Evolutionary conservation across 2,797 vertebrate species (phyloP).

Genomic region (Falco cherrug): DNA sequence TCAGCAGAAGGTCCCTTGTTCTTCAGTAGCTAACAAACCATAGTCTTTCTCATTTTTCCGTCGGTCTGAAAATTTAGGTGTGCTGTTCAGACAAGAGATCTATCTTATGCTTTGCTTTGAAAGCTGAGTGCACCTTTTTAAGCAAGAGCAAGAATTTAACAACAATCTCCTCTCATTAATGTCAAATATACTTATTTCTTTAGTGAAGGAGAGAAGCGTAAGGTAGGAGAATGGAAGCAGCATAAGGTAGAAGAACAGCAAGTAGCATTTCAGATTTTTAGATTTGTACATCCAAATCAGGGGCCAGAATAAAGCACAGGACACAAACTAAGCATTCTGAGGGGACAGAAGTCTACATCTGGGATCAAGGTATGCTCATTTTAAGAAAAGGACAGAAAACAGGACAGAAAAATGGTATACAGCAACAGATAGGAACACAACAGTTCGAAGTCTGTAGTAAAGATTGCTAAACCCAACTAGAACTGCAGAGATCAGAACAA

Average conservation of each 20-base stretch:
- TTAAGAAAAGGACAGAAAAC: not conserved
- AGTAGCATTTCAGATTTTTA: not conserved
- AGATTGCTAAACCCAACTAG: not conserved
- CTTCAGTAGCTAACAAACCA: constrained; percentile 10
- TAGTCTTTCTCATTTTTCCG: not conserved
- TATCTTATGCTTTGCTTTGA: not conserved
- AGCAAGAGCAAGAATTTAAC: not conserved
- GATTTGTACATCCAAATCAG: not conserved
- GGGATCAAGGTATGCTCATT: not conserved
- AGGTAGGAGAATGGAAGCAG: not conserved
- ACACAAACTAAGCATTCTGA: not conserved
- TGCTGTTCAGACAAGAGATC: not conserved
- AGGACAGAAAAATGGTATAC: not conserved
- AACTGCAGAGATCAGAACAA: not conserved
- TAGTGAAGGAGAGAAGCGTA: not conserved
- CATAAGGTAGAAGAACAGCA: not conserved
- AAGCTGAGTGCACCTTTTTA: not conserved
- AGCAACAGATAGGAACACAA: not conserved
- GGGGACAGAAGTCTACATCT: not conserved
- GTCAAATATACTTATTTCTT: not conserved
- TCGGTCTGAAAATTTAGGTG: not conserved
- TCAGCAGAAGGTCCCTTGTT: constrained; percentile 14
- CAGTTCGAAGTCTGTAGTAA: not conserved
- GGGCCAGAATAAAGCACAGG: not conserved
- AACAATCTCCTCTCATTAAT: not conserved